Conservation (phyloP, 2,888 invertebrate species). For the Phanerotoma sp. region DNA sequence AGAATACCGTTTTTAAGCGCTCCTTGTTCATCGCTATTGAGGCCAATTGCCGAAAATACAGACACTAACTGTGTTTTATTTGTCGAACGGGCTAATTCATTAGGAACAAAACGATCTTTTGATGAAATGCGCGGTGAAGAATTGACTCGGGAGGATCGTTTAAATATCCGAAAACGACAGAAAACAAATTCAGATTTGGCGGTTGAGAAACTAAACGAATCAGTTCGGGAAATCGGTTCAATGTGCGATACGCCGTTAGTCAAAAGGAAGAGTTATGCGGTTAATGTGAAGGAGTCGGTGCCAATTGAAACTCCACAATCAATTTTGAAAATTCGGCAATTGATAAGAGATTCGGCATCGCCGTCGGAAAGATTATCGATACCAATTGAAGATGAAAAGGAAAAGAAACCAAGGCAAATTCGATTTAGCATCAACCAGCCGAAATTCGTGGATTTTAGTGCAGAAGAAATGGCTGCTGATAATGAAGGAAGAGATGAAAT, state of each 20-base stretch:
- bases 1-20: conserved; percentile 51
- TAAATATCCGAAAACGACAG: conserved; percentile 27
- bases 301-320: conserved; percentile 49
- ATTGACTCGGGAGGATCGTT: conserved; percentile 14
- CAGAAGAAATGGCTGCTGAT: background rate
- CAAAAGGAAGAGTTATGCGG: conserved; percentile 40
- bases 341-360: conserved; percentile 44
- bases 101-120: conserved; percentile 40
- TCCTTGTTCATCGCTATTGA: conserved; percentile 46
- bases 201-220: conserved; percentile 8
- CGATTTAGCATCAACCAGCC: conserved; percentile 47
- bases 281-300: conserved; percentile 10
- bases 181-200: conserved; percentile 10
- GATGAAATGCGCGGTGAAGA: conserved; percentile 36
- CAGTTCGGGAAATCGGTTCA: conserved; percentile 23
- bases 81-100: conserved; percentile 33
- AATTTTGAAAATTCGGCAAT: conserved; percentile 51
- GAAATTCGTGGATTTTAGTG: conserved; percentile 18
- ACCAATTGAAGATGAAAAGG: conserved; percentile 23
- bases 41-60: conserved; percentile 24
- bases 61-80: conserved; percentile 42
- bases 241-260: conserved; percentile 50
- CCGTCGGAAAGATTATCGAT: conserved; percentile 22
- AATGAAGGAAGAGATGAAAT: conserved; percentile 14
- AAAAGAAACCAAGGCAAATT: conserved; percentile 46